Evolutionary conservation across 1,140 invertebrate genomes (phyloP).

Genomic region (Drosophila kurseongensis): DNA sequence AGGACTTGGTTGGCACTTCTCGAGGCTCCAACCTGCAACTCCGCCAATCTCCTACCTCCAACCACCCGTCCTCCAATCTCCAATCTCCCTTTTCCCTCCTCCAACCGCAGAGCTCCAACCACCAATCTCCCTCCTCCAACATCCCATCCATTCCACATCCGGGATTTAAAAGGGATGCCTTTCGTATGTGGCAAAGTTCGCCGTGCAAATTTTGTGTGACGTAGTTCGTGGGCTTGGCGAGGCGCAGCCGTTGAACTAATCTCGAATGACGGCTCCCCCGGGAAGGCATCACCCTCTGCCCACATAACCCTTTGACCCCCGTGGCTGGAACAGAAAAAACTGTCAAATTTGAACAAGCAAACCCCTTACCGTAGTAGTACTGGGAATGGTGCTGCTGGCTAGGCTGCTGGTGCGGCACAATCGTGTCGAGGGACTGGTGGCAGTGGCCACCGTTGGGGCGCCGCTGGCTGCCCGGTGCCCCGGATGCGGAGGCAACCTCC

Average conservation of each 20-base stretch:
- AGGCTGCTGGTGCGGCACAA: constrained; percentile 19
- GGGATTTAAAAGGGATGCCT: neutral
- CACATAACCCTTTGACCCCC: constrained; percentile 2
- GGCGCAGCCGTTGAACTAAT: constrained; percentile 42
- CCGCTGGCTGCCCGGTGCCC: constrained; percentile 18
- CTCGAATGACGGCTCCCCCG: constrained; percentile 17
- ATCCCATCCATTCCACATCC: neutral
- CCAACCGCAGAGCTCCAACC: too few species aligned
- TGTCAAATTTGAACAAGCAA: neutral
- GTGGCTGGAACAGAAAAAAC: neutral
- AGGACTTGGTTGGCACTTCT: neutral
- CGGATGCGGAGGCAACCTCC: constrained; percentile 23
- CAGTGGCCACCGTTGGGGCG: constrained; percentile 32
- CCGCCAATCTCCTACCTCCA: too few species aligned
- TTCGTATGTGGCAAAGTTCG: constrained; percentile 41
- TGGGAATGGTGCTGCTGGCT: constrained; percentile 28
- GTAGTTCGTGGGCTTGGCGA: constrained; percentile 6
- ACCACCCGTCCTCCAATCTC: too few species aligned
- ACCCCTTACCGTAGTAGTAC: constrained; percentile 61
- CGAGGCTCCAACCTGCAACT: neutral
- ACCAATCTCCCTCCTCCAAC: too few species aligned
- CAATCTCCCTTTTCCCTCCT: too few species aligned
- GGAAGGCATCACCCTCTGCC: neutral
- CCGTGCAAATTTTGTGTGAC: constrained; percentile 46
- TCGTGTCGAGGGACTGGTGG: constrained; percentile 33